These are phyloP conservation scores for Hoplostethus atlanticus DNA, from an alignment of 2,797 vertebrate genomes.

Conservation along the genomic window DNA sequence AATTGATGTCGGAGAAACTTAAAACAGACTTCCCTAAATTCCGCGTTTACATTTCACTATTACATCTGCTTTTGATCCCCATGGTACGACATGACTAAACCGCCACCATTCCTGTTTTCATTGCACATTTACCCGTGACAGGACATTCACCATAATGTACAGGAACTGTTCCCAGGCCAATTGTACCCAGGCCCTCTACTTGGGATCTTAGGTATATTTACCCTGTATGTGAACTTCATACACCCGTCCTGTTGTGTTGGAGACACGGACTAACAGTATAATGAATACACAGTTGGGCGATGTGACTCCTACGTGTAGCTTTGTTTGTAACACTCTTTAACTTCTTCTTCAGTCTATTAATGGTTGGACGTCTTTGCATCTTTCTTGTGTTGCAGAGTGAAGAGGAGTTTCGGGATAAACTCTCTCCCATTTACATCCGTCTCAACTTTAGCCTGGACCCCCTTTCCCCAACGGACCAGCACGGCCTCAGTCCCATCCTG, in stretches of 20 bases:
- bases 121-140: slow-evolving; percentile 2
- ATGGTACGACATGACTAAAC: neutral
- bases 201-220: slow-evolving; percentile 3
- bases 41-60: slow-evolving; percentile 1
- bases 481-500: slow-evolving; percentile 88
- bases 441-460: slow-evolving; percentile 92
- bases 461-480: slow-evolving; percentile 78
- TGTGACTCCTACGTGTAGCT: neutral
- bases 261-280: neutral
- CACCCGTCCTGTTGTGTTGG: no score
- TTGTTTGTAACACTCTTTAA: neutral
- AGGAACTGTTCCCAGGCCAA: neutral
- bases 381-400: slow-evolving; percentile 83
- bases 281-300: neutral
- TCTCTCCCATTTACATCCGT: slow-evolving; percentile 90
- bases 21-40: slow-evolving; percentile 16
- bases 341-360: slow-evolving; percentile 1
- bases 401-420: slow-evolving; percentile 93
- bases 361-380: neutral
- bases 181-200: neutral
- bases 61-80: slow-evolving; percentile 44
- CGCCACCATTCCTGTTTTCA: neutral
- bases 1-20: slow-evolving; percentile 20
- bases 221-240: neutral
- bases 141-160: slow-evolving; percentile 1